A percentile compares a stretch with the other conserved stretches of the same genome.
These are phyloP conservation scores for Scomberomorus guttatus DNA, from an alignment of 2,797 vertebrate species.

Conservation along the genomic window DNA sequence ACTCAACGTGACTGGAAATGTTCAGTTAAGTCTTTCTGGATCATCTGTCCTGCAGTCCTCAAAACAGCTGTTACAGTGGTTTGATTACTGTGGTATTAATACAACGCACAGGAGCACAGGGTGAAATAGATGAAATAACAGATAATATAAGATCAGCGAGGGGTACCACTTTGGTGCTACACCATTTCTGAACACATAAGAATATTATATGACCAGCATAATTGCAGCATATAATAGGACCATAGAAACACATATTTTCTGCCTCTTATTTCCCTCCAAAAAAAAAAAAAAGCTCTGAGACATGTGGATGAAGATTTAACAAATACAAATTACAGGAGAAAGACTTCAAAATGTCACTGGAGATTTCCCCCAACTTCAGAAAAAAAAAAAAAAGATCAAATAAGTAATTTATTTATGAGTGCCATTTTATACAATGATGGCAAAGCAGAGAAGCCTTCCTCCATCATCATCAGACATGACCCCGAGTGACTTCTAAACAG, in stretches of 20 bases:
- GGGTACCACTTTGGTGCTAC: not conserved
- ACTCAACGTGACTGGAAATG: not conserved
- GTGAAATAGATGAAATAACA: not conserved
- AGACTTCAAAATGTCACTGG: not conserved
- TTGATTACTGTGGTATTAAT: not conserved
- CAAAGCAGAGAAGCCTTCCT: not conserved
- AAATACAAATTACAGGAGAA: not conserved
- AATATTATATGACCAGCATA: not conserved
- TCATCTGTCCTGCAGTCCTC: not conserved
- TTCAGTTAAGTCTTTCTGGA: not conserved
- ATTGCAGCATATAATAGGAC: not conserved
- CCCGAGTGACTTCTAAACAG: constrained; percentile 69
- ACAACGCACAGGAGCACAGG: not conserved
- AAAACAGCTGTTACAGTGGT: not conserved
- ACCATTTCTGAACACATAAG: not conserved
- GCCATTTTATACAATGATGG: constrained; percentile 9
- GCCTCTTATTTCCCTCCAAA: not conserved
- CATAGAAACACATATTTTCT: not conserved
- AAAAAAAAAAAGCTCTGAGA: constrained; percentile 9
- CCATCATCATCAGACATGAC: constrained; percentile 51
- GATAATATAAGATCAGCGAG: not conserved
- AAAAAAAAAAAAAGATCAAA: not conserved
- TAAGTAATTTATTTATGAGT: constrained; percentile 4
- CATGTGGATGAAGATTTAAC: not conserved
- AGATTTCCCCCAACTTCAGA: not conserved